These are phyloP conservation scores for Symphodus melops DNA, from an alignment of 2,113 vertebrate species.

Conservation along the genomic window DNA sequence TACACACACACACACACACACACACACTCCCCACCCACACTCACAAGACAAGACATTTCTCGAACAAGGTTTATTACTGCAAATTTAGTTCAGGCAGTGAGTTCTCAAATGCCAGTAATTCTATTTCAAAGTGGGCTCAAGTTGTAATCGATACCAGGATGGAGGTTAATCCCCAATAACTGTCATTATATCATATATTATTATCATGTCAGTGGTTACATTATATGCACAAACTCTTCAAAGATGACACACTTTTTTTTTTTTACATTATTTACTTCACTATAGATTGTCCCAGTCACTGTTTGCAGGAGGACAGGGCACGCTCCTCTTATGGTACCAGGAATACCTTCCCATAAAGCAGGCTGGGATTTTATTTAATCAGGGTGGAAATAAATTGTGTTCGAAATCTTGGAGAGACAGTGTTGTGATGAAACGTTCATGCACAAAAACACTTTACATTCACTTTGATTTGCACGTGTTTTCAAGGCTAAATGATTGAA, in stretches of 20 bases:
- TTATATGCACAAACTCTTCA: background rate
- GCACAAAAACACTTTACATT: background rate
- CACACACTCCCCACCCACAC: background rate
- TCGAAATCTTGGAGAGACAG: background rate
- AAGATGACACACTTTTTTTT: background rate
- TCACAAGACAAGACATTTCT: background rate
- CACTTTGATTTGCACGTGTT: background rate
- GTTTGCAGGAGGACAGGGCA: no score
- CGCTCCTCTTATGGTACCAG: no score
- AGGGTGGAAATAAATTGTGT: background rate
- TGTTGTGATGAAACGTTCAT: no score
- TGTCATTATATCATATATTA: background rate
- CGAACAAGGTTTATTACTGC: background rate
- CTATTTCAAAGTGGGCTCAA: background rate
- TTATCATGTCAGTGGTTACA: background rate
- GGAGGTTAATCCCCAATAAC: background rate
- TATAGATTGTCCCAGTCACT: background rate
- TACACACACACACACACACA: background rate
- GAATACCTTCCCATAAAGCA: background rate
- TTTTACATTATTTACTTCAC: background rate
- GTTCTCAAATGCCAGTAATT: background rate
- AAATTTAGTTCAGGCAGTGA: no score
- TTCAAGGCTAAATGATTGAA: background rate
- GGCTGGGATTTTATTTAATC: background rate
- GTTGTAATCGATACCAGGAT: background rate